Evolutionary conservation across 2,888 invertebrate species (phyloP).

Genomic region (Morinoia aosen): DNA sequence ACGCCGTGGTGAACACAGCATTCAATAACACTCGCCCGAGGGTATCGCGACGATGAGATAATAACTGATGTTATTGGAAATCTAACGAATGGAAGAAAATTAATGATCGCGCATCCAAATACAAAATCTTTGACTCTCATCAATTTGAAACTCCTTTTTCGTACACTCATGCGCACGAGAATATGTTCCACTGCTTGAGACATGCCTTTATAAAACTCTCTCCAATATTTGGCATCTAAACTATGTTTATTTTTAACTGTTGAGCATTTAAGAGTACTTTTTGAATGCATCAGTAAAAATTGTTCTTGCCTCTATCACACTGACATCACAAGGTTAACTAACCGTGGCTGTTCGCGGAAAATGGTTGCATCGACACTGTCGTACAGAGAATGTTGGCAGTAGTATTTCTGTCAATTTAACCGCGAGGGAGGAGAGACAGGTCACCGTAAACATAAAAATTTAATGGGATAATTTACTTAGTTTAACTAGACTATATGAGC

Average conservation of each 20-base stretch:
- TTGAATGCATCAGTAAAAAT: not conserved
- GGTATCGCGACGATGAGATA: too few relatives aligned
- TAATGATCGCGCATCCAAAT: too few relatives aligned
- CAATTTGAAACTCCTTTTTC: too few relatives aligned
- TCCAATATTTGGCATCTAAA: not conserved
- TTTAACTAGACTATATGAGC: not conserved
- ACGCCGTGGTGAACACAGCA: too few relatives aligned
- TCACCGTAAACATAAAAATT: not conserved
- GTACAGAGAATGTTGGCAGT: not conserved
- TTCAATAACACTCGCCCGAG: too few relatives aligned
- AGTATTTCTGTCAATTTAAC: constrained; percentile 4
- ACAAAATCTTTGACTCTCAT: too few relatives aligned
- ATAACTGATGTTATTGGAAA: too few relatives aligned
- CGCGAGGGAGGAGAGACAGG: not conserved
- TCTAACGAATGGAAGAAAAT: too few relatives aligned
- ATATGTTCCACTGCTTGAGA: too few relatives aligned
- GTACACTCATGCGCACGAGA: too few relatives aligned
- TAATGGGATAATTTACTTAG: constrained; percentile 1
- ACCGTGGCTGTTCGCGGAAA: not conserved
- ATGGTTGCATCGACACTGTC: not conserved
- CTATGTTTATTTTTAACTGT: not conserved
- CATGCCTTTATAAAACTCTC: too few relatives aligned
- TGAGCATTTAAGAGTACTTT: not conserved
- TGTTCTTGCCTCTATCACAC: not conserved
- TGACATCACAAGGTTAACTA: not conserved